phyloP scores from a whole-genome alignment of 2,797 vertebrate species.

The Apodemus agrarius region DNA sequence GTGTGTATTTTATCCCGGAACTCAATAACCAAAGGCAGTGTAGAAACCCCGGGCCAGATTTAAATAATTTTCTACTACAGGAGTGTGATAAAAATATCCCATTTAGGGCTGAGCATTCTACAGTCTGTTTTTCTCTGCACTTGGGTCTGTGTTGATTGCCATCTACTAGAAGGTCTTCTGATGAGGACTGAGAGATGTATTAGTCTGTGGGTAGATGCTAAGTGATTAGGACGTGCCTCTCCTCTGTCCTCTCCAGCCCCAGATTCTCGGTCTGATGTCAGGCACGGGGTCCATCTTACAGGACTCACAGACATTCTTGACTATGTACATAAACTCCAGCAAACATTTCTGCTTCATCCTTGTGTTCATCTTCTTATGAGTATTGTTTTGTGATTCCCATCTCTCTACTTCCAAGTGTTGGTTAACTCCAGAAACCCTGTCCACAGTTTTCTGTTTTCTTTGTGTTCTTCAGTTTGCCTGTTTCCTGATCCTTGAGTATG shows the following conservation, averaged over 20 bases:
- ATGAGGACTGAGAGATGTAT: background rate
- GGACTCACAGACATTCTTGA: background rate
- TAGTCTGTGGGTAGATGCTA: too few species aligned
- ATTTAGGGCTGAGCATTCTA: background rate
- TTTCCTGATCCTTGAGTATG: background rate
- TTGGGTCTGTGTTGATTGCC: background rate
- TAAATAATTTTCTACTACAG: background rate
- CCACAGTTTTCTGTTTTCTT: background rate
- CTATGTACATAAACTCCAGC: background rate
- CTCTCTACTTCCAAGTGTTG: background rate
- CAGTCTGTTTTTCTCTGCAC: background rate
- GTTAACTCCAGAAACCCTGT: background rate
- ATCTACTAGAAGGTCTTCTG: background rate
- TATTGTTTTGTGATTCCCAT: background rate
- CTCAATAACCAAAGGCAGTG: background rate
- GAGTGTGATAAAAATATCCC: background rate
- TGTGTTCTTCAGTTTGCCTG: background rate
- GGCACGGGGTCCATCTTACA: background rate
- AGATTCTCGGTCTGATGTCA: background rate
- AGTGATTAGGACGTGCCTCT: background rate
- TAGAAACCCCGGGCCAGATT: background rate
- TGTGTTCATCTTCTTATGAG: background rate
- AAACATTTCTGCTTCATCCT: background rate
- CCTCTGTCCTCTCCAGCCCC: background rate
- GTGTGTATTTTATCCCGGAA: background rate